phyloP scores from a whole-genome alignment of 2,888 invertebrate genomes.

The Chymomyza caudatula region DNA sequence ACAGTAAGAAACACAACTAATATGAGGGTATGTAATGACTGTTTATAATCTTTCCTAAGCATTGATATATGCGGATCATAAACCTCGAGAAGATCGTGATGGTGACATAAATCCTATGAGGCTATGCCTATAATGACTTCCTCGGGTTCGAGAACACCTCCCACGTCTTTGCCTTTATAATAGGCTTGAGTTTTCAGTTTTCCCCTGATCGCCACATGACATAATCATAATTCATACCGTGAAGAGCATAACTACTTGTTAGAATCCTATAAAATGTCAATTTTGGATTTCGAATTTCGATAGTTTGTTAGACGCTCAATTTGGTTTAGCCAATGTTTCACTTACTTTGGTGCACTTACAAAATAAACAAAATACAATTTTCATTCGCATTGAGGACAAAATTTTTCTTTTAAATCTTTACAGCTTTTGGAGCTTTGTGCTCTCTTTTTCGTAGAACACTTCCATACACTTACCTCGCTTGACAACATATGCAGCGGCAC shows the following conservation, averaged over 20 bases:
- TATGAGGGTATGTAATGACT: too few species aligned
- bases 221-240: neutral
- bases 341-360: slow-evolving; percentile 1
- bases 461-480: slow-evolving; percentile 80
- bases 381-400: slow-evolving; percentile 18
- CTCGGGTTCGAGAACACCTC: neutral
- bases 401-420: slow-evolving; percentile 14
- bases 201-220: neutral
- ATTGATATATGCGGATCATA: too few species aligned
- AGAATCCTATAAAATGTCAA: neutral
- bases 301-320: neutral
- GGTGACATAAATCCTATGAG: too few species aligned
- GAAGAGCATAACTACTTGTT: neutral
- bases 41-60: too few species aligned
- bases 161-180: too few species aligned
- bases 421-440: neutral
- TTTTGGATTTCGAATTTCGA: neutral
- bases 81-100: too few species aligned
- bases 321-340: slow-evolving; percentile 2
- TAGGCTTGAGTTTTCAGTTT: neutral
- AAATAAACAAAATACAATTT: slow-evolving; percentile 12
- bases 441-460: neutral
- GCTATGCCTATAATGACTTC: too few species aligned
- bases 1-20: too few species aligned
- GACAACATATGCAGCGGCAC: slow-evolving; percentile 80